Conservation (phyloP, 2,888 invertebrate species). For the Uloborus plumipes region DNA sequence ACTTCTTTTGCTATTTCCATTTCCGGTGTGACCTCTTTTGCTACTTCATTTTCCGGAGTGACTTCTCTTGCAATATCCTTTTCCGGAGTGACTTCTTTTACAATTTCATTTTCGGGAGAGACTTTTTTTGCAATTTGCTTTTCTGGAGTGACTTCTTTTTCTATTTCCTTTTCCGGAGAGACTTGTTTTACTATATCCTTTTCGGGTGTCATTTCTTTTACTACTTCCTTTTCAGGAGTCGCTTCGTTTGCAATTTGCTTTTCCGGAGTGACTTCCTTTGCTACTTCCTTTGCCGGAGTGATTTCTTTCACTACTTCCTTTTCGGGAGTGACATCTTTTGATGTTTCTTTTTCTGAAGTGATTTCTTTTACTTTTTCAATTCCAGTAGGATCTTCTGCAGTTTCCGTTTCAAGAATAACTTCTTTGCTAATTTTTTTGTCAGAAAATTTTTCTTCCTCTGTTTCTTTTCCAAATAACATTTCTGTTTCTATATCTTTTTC, state of each 20-base stretch:
- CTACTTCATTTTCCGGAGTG: background rate
- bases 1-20: background rate
- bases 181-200: background rate
- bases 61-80: background rate
- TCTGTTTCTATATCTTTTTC: background rate
- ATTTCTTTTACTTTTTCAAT: background rate
- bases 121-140: background rate
- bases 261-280: background rate
- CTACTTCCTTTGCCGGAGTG: background rate
- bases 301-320: background rate
- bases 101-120: background rate
- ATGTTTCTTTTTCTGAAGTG: background rate
- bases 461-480: background rate
- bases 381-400: background rate
- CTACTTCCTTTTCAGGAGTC: background rate
- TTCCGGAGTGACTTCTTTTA: background rate
- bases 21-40: slow-evolving; percentile 7
- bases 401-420: background rate
- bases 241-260: background rate
- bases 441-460: background rate
- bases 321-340: background rate
- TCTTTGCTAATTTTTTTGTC: background rate
- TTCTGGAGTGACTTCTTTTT: background rate
- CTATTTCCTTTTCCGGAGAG: background rate
- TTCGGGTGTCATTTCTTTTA: background rate